Evolutionary conservation across 2,797 vertebrate genomes (phyloP), one percentile per base, ranked within the genome.

Genomic region (Leuciscus waleckii): DNA sequence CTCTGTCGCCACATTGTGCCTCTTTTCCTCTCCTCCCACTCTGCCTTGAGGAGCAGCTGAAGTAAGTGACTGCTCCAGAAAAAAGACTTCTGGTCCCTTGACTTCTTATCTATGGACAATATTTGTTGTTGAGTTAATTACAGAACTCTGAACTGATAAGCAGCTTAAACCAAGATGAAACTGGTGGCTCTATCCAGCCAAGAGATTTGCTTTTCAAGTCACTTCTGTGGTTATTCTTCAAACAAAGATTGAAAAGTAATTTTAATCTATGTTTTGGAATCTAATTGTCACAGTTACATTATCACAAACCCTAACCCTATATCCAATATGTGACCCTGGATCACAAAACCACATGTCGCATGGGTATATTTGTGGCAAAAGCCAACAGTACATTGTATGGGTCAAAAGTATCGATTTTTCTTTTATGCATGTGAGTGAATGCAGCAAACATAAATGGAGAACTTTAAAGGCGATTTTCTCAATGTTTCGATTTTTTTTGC

Each of bases 1-100:
- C 67, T 77, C 79, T 71, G 86, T 85, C 76, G 65, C 87, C 87
- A 83, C 76, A 84, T 84, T 81, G 85, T 61, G 41, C 81, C 79
- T 86, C 61, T 79, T 90, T 87, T 87, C 81, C 65, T 79, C 61
- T 84, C 77, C 49, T 68, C 65, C 49, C 71, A 54, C n/a, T 77
- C 87, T 86, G 83, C 54, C 86, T 87, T 73, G 37, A 75, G 41
- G 23, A 77, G 49, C 41, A 79, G 37, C 23, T 63, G 19, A 29
- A 75, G 61, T n/a, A 37, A 74, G 58, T 32, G 23, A 58, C 26
- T 26, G 29, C 21, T 69, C 41, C 41, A 80, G 63, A 85, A 70
- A 70, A 54, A 65, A 79, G 39, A 67, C n/a, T 56, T 54, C 77
- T 70, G 51, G 14, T 65, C 32, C 37, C 58, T 75, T 67, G 51